phyloP scores from a whole-genome alignment of 2,113 vertebrate species.

The Zosterops lateralis region DNA sequence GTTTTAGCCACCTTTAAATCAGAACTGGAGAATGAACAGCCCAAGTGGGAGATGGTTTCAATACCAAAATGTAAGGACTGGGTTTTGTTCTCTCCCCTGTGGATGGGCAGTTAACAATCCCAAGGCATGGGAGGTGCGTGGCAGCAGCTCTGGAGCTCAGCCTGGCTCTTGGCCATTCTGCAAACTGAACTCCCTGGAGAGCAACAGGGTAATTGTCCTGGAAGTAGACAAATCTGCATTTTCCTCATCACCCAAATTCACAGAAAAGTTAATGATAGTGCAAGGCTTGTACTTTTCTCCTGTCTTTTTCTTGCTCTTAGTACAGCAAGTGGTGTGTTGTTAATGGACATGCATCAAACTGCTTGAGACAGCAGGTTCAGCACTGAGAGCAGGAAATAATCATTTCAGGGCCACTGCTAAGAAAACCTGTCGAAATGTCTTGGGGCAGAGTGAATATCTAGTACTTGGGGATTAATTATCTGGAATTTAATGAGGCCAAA shows the following conservation, averaged over 20 bases:
- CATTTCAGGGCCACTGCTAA: constrained; percentile 47
- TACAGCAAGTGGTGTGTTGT: neutral
- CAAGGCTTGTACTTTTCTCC: neutral
- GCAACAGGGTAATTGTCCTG: neutral
- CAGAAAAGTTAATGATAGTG: neutral
- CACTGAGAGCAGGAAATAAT: constrained; percentile 43
- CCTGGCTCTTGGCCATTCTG: neutral
- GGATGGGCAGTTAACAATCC: neutral
- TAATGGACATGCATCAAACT: constrained; percentile 38
- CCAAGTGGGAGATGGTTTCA: neutral
- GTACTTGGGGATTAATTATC: constrained; percentile 72
- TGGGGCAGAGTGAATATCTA: constrained; percentile 61
- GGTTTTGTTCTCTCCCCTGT: neutral
- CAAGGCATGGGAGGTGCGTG: neutral
- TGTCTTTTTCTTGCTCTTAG: neutral
- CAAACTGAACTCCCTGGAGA: neutral
- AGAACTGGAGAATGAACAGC: neutral
- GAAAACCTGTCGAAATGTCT: constrained; percentile 61
- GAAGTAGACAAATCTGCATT: neutral
- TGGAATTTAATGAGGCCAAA: constrained; percentile 68
- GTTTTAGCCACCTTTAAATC: neutral
- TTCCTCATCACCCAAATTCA: neutral
- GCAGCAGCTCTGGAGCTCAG: neutral
- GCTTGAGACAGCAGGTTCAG: constrained; percentile 51
- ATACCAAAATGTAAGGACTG: neutral